phyloP scores from a whole-genome alignment of 2,113 vertebrate genomes.

The Myocastor coypus region DNA sequence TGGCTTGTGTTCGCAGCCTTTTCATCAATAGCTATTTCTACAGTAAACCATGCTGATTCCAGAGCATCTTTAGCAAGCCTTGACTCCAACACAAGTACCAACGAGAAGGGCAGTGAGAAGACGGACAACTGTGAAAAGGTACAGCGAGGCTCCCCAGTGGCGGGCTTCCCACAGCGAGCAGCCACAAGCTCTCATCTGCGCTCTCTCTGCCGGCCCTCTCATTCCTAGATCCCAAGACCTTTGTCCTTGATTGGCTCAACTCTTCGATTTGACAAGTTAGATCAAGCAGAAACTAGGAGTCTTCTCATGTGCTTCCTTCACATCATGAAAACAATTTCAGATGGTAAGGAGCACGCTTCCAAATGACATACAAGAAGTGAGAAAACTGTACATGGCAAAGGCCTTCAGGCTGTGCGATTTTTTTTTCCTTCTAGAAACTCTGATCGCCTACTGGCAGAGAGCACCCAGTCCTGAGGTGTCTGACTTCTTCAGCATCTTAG shows the following conservation, averaged over 20 bases:
- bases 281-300: slow-evolving; percentile 97
- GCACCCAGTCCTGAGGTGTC: slow-evolving; percentile 96
- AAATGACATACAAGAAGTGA: slow-evolving; percentile 1
- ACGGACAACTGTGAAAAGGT: slow-evolving; percentile 98
- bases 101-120: slow-evolving; percentile 96
- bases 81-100: slow-evolving; percentile 97
- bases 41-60: slow-evolving; percentile 96
- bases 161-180: rapidly evolving
- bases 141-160: neutral
- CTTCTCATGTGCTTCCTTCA: slow-evolving; percentile 98
- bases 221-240: slow-evolving; percentile 93
- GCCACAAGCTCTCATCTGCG: neutral
- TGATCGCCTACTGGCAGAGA: slow-evolving; percentile 97
- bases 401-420: slow-evolving; percentile 25
- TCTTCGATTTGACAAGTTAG: slow-evolving; percentile 97
- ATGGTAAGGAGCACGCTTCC: slow-evolving; percentile 87
- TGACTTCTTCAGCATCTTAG: slow-evolving; percentile 98
- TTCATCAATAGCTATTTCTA: slow-evolving; percentile 97
- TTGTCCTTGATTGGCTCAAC: slow-evolving; percentile 97
- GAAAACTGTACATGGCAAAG: neutral
- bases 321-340: slow-evolving; percentile 99
- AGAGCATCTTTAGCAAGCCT: slow-evolving; percentile 97
- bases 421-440: slow-evolving; percentile 91
- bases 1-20: slow-evolving; percentile 93
- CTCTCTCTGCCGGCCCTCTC: slow-evolving; percentile 46